phyloP scores from a whole-genome alignment of 23 tunicate genomes.

The Styela clava region DNA sequence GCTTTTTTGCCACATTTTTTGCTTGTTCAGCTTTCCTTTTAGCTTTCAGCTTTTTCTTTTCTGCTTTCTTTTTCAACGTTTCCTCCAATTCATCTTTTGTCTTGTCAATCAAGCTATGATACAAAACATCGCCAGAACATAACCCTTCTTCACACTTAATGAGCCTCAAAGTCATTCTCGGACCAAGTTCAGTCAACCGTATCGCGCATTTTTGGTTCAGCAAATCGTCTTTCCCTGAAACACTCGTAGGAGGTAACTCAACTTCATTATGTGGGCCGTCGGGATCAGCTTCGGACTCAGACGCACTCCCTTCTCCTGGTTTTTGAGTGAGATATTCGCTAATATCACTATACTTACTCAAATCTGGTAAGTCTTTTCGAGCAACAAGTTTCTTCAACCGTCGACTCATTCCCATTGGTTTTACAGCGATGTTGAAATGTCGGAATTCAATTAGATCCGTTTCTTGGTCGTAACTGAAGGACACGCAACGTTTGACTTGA shows the following conservation, averaged over 20 bases:
- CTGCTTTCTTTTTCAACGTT: neutral
- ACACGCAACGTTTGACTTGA: conserved; percentile 68
- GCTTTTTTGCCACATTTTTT: conserved; percentile 52
- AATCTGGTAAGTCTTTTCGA: conserved; percentile 50
- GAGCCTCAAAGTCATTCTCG: conserved; percentile 75
- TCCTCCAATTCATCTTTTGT: conserved; percentile 63
- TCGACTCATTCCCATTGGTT: conserved; percentile 58
- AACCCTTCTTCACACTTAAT: conserved; percentile 79
- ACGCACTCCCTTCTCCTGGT: conserved; percentile 61
- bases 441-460: conserved; percentile 68
- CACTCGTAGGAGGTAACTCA: conserved; percentile 42
- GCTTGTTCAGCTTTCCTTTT: conserved; percentile 58
- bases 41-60: conserved; percentile 34
- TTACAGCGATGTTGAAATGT: conserved; percentile 75
- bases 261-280: conserved; percentile 70
- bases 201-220: conserved; percentile 50
- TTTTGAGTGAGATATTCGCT: conserved; percentile 49
- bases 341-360: conserved; percentile 43
- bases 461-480: conserved; percentile 52
- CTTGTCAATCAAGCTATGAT: conserved; percentile 37
- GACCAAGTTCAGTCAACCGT: conserved; percentile 88
- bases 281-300: conserved; percentile 69
- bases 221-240: conserved; percentile 43
- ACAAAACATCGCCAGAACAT: conserved; percentile 71
- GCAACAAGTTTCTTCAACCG: conserved; percentile 48